phyloP scores from a whole-genome alignment of 2,888 invertebrate species.

The Mechanitis mazaeus region DNA sequence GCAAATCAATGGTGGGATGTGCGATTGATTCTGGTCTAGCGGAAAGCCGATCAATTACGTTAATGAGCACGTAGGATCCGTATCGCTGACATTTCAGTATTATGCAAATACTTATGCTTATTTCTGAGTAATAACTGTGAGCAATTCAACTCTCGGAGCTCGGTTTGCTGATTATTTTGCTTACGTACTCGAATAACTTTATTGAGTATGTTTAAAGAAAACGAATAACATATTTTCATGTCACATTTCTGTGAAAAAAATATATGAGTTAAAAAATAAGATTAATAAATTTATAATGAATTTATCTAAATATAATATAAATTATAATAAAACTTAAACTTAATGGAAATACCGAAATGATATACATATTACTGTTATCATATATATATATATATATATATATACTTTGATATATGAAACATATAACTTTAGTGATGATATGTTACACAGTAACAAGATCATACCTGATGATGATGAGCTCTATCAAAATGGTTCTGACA shows the following conservation, averaged over 20 bases:
- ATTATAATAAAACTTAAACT: too few relatives aligned
- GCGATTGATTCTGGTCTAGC: constrained; percentile 64
- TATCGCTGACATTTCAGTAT: constrained; percentile 69
- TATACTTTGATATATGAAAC: too few relatives aligned
- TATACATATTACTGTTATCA: too few relatives aligned
- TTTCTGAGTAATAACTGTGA: constrained; percentile 46
- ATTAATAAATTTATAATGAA: too few relatives aligned
- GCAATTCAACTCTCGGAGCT: constrained; percentile 25
- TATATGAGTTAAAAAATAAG: background rate
- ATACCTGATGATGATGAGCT: constrained; percentile 62
- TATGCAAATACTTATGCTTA: constrained; percentile 65
- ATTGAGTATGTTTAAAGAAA: constrained; percentile 2
- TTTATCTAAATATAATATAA: too few relatives aligned
- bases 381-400: too few relatives aligned
- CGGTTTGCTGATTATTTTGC: constrained; percentile 30
- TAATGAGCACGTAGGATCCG: constrained; percentile 69
- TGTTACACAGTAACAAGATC: constrained; percentile 56
- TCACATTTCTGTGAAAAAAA: background rate
- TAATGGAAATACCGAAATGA: too few relatives aligned
- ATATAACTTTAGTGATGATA: constrained; percentile 31
- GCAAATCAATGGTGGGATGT: constrained; percentile 71
- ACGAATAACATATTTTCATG: background rate
- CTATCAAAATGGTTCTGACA: constrained; percentile 58
- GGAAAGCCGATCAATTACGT: constrained; percentile 74
- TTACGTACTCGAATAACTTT: constrained; percentile 4